phyloP scores from a whole-genome alignment of 2,113 vertebrate species.

The Rhinolophus sinicus region DNA sequence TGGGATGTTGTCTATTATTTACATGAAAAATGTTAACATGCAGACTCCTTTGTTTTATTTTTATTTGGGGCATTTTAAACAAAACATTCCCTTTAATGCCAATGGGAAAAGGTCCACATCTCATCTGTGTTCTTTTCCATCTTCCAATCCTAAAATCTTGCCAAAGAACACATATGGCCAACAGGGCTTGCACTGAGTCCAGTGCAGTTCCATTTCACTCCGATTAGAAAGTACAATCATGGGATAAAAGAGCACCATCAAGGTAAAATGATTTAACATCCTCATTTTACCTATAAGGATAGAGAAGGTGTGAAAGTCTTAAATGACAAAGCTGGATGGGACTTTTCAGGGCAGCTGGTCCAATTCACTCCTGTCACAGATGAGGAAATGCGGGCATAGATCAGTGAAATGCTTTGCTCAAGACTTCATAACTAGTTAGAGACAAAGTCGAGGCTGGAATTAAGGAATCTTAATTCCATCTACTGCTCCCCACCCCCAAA shows the following conservation, averaged over 20 bases:
- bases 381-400: not conserved
- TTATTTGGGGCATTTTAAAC: slow-evolving; percentile 35
- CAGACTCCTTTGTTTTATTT: slow-evolving; percentile 44
- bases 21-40: slow-evolving; percentile 51
- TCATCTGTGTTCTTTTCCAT: slow-evolving; percentile 34
- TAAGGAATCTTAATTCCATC: not conserved
- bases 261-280: not conserved
- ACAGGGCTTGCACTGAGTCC: not conserved
- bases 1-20: slow-evolving; percentile 44
- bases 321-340: not conserved
- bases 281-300: not conserved
- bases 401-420: not conserved
- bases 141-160: not conserved
- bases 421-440: not conserved
- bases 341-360: not conserved
- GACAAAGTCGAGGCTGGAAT: not conserved
- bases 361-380: not conserved
- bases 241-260: not conserved
- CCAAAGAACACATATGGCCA: not conserved
- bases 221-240: not conserved
- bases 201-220: not conserved
- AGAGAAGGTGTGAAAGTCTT: not conserved
- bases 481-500: not conserved
- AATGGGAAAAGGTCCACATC: not conserved
- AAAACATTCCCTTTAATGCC: not conserved